A percentile compares a stretch with the other conserved stretches of the same genome.
phyloP scores from a whole-genome alignment of 2,797 vertebrate genomes.

The Thaleichthys pacificus region DNA sequence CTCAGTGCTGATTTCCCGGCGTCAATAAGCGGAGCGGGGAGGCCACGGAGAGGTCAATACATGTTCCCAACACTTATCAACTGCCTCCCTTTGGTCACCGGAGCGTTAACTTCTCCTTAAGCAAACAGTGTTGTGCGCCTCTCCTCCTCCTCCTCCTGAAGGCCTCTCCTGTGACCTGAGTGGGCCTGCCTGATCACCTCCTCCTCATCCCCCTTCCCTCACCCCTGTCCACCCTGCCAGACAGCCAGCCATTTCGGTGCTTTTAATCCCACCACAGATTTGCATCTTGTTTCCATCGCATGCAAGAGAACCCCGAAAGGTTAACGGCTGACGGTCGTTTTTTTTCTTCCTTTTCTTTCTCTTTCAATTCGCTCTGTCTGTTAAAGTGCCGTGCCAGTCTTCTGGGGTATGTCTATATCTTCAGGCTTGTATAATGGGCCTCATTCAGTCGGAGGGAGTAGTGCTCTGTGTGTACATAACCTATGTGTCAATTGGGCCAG shows the following conservation, averaged over 20 bases:
- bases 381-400: neutral
- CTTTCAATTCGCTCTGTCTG: neutral
- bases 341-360: neutral
- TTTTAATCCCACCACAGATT: conserved; percentile 30
- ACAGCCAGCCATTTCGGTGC: conserved; percentile 27
- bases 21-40: conserved; percentile 59
- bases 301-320: too few species aligned
- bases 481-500: conserved; percentile 35
- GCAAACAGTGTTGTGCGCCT: conserved; percentile 63
- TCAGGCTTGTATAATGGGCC: conserved; percentile 42
- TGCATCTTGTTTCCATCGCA: conserved; percentile 30
- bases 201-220: neutral
- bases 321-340: too few species aligned
- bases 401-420: conserved; percentile 27
- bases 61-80: conserved; percentile 69
- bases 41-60: conserved; percentile 62
- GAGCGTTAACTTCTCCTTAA: conserved; percentile 67
- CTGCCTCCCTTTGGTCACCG: conserved; percentile 57
- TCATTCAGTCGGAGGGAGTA: conserved; percentile 41
- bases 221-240: too few species aligned
- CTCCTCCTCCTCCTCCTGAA: conserved; percentile 20
- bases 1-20: conserved; percentile 59
- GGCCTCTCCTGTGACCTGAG: conserved; percentile 59
- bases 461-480: conserved; percentile 18
- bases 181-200: conserved; percentile 32